These are phyloP conservation scores for Bubo blakistoni DNA, from an alignment of 2,113 vertebrate genomes.

Conservation along the genomic window DNA sequence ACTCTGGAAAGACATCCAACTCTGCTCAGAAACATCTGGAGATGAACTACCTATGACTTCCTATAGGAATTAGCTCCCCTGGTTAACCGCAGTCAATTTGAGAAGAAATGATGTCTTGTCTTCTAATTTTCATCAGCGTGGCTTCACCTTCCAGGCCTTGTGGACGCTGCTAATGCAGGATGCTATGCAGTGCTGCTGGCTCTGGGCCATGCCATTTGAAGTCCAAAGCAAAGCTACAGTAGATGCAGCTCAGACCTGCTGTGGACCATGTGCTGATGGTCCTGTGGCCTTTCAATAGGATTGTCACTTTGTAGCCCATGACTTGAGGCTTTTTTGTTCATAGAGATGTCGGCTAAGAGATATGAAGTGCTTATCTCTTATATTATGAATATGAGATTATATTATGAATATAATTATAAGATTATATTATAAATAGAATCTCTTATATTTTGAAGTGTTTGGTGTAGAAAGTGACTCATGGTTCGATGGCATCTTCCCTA, in stretches of 20 bases:
- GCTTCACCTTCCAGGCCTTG: neutral
- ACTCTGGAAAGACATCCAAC: neutral
- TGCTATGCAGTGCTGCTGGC: neutral
- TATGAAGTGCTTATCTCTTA: neutral
- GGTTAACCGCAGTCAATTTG: neutral
- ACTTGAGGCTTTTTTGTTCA: neutral
- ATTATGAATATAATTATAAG: too few relatives aligned
- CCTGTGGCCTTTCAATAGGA: neutral
- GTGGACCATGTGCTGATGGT: neutral
- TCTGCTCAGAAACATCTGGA: neutral
- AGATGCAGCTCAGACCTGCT: neutral
- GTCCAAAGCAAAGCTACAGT: neutral
- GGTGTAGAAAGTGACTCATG: neutral
- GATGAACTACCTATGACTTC: neutral
- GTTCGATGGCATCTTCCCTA: neutral
- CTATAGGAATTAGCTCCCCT: neutral
- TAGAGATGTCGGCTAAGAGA: neutral
- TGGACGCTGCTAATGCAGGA: neutral
- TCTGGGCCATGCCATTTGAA: neutral
- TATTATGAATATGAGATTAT: too few relatives aligned
- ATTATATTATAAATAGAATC: too few relatives aligned
- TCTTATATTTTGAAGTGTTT: neutral
- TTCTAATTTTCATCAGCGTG: neutral
- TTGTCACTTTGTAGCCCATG: neutral
- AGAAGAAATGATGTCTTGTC: neutral